These are phyloP conservation scores for Erpornis zantholeuca DNA, from an alignment of 2,113 vertebrate genomes.

Conservation along the genomic window DNA sequence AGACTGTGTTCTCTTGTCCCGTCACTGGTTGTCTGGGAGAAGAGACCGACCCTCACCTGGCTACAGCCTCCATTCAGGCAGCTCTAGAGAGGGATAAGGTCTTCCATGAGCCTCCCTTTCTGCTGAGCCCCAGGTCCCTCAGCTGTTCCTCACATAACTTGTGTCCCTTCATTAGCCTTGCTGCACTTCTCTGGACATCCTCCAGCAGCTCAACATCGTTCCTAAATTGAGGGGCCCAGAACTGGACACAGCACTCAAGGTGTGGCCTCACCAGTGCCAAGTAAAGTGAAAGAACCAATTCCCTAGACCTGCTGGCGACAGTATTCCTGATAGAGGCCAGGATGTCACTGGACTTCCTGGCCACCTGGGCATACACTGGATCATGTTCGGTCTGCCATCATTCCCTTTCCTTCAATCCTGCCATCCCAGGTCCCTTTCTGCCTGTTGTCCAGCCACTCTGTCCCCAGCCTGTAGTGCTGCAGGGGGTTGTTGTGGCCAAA, in stretches of 20 bases:
- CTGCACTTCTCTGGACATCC: background rate
- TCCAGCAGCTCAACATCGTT: background rate
- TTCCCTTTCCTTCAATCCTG: too few relatives aligned
- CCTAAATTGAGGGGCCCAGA: background rate
- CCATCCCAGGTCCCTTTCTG: background rate
- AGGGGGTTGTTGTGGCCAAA: background rate
- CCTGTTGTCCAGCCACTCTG: background rate
- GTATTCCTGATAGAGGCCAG: background rate
- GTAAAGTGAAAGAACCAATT: background rate
- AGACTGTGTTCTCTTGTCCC: background rate
- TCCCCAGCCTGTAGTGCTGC: background rate
- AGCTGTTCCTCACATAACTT: background rate
- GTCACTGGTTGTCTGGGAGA: background rate
- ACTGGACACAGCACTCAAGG: background rate
- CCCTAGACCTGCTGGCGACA: background rate
- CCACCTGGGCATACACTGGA: background rate
- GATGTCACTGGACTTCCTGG: background rate
- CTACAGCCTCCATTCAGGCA: background rate
- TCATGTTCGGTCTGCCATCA: background rate
- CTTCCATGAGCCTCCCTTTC: background rate
- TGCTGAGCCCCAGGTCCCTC: background rate
- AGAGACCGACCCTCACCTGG: background rate
- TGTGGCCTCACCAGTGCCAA: background rate
- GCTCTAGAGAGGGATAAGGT: background rate
- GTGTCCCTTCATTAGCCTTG: background rate